Conservation (phyloP, 2,888 invertebrate genomes). For the Xestobium rufovillosum region DNA sequence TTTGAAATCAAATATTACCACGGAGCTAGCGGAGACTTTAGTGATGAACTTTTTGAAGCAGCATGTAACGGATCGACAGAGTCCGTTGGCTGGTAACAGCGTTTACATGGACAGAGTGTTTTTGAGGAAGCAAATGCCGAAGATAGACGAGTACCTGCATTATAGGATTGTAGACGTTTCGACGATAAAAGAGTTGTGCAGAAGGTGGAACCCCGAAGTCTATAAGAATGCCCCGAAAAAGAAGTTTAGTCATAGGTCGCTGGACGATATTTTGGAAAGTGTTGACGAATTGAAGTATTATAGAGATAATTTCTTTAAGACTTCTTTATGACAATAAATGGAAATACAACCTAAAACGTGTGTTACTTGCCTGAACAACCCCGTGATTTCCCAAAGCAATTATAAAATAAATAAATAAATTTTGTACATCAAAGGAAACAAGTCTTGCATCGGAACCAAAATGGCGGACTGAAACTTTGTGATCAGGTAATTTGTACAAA, state of each 20-base stretch:
- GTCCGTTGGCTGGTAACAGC: conserved; percentile 82
- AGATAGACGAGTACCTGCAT: conserved; percentile 69
- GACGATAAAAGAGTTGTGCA: conserved; percentile 75
- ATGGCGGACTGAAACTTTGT: no score
- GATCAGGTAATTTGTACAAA: no score
- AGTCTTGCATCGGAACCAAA: no score
- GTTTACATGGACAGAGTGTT: conserved; percentile 83
- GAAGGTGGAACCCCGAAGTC: conserved; percentile 66
- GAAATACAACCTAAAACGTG: no score
- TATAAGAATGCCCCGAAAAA: conserved; percentile 55
- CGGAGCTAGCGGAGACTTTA: conserved; percentile 61
- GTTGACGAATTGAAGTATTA: conserved; percentile 78
- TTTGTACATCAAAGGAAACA: no score
- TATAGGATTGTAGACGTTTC: conserved; percentile 92
- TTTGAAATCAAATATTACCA: conserved; percentile 55
- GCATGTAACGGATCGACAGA: conserved; percentile 50
- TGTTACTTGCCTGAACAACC: no score
- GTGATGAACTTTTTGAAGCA: conserved; percentile 64
- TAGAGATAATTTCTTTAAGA: conserved; percentile 56
- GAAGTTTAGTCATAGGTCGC: conserved; percentile 59
- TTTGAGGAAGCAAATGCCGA: conserved; percentile 75
- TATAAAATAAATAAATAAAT: no score
- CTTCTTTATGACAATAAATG: no score
- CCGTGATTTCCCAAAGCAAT: no score
- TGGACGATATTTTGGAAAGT: conserved; percentile 83